Percentiles rank a stretch among this genome's conserved stretches.
These are phyloP conservation scores for Crotalus tigris DNA, from an alignment of 2,113 vertebrate genomes.

Conservation along the genomic window DNA sequence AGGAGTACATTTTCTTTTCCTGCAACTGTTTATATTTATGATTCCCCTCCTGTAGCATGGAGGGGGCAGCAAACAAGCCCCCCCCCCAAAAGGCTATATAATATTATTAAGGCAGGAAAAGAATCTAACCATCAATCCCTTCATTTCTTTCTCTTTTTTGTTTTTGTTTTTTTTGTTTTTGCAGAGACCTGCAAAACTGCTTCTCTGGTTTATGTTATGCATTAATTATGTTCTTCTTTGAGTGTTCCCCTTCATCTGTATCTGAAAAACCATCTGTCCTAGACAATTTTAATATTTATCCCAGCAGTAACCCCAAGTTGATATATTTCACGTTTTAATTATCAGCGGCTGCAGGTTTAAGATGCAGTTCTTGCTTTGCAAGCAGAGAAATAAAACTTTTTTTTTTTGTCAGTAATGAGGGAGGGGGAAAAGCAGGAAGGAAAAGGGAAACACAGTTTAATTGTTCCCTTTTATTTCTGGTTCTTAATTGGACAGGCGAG, in stretches of 20 bases:
- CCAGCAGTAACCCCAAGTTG: no score
- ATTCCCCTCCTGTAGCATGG: background rate
- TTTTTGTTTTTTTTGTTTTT: background rate
- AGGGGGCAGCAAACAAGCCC: background rate
- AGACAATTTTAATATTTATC: no score
- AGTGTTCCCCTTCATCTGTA: background rate
- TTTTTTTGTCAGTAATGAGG: background rate
- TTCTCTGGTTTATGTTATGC: background rate
- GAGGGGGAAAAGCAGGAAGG: background rate
- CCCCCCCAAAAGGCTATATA: background rate
- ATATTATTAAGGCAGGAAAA: background rate
- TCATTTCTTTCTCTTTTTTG: background rate
- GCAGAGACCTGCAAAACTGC: background rate
- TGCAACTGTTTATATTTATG: background rate
- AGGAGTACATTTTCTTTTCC: background rate
- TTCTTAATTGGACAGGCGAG: constrained; percentile 14
- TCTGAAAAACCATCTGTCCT: no score
- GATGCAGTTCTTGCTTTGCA: background rate
- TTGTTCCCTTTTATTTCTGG: background rate
- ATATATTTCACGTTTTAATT: no score
- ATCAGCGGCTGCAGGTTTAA: background rate
- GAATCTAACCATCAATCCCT: background rate
- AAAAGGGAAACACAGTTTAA: background rate
- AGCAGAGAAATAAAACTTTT: background rate
- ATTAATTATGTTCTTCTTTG: background rate